Evolutionary conservation across 2,797 vertebrate genomes (phyloP).

Genomic region (Enteromius fasciolatus): DNA sequence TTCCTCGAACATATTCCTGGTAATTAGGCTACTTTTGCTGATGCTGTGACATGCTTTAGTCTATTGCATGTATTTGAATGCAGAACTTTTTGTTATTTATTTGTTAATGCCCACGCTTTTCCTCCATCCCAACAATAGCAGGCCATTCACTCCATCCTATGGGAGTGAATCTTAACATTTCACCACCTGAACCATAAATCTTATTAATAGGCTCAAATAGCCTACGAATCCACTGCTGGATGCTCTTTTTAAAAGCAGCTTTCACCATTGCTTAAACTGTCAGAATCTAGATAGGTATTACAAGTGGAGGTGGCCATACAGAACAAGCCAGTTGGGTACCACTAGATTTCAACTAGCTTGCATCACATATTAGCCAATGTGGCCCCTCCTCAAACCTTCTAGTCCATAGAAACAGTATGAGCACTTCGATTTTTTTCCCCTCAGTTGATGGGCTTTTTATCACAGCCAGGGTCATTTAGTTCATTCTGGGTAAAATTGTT

Average conservation of each 20-base stretch:
- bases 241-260: conserved; percentile 2
- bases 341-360: conserved; percentile 57
- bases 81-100: no score
- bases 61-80: no score
- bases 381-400: conserved; percentile 54
- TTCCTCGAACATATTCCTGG: no score
- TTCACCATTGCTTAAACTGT: conserved; percentile 30
- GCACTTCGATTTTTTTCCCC: background rate
- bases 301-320: conserved; percentile 33
- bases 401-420: conserved; percentile 39
- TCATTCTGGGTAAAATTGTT: conserved; percentile 40
- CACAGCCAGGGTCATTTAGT: conserved; percentile 37
- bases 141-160: conserved; percentile 45
- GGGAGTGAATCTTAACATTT: conserved; percentile 45
- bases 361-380: conserved; percentile 49
- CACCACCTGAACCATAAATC: conserved; percentile 53
- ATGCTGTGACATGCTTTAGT: no score
- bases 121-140: conserved; percentile 43
- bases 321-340: conserved; percentile 39
- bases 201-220: conserved; percentile 49
- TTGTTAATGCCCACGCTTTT: conserved; percentile 52
- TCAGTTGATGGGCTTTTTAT: background rate
- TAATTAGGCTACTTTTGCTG: no score
- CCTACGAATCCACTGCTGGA: conserved; percentile 30
- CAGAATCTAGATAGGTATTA: conserved; percentile 42